phyloP scores from a whole-genome alignment of 2,113 vertebrate genomes.

The Oreochromis aureus region DNA sequence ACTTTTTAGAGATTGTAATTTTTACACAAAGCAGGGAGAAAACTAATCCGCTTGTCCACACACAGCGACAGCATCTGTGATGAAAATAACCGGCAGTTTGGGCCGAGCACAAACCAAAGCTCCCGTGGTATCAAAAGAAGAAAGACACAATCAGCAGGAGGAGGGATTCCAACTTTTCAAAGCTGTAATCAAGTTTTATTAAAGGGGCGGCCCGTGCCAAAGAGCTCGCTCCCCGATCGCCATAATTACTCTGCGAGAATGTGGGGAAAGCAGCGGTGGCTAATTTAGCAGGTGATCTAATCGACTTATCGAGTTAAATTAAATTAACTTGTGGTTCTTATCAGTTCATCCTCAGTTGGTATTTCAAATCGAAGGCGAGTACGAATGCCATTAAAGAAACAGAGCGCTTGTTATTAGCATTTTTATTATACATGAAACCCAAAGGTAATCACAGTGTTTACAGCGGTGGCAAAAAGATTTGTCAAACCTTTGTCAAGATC shows the following conservation, averaged over 20 bases:
- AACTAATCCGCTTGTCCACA: not conserved
- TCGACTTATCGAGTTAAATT: not conserved
- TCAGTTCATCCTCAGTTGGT: not conserved
- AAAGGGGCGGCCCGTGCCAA: not conserved
- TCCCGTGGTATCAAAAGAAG: not conserved
- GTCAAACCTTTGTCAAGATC: not conserved
- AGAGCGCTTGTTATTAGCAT: not conserved
- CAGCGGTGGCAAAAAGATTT: not conserved
- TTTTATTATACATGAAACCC: not conserved
- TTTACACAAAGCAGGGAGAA: not conserved
- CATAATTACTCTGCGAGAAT: not conserved
- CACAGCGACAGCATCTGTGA: not conserved
- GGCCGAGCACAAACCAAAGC: not conserved
- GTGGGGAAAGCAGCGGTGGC: not conserved
- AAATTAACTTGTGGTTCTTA: not conserved
- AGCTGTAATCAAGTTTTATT: not conserved
- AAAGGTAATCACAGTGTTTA: not conserved
- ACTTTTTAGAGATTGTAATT: constrained; percentile 16
- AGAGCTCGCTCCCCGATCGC: not conserved
- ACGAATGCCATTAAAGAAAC: not conserved
- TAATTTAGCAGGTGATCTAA: not conserved
- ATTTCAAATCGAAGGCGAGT: not conserved
- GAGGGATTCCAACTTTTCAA: not conserved
- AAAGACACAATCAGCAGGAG: not conserved
- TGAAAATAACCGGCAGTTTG: not conserved